Conservation (phyloP, 2,888 invertebrate genomes). For the Amphimallon solstitiale region DNA sequence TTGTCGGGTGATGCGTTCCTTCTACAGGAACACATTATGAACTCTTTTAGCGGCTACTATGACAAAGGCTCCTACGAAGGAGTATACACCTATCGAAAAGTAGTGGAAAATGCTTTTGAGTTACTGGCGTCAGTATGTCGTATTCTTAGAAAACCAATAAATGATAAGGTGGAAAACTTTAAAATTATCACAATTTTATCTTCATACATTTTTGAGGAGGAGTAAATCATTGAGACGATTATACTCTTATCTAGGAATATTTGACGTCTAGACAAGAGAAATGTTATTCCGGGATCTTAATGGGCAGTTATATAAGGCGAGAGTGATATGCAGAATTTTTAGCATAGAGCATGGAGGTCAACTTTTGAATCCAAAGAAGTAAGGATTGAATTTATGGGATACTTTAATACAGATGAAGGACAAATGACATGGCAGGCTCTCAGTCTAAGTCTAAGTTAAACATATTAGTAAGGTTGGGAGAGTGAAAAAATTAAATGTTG, state of each 20-base stretch:
- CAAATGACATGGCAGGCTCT: background rate
- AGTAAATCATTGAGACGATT: too few relatives aligned
- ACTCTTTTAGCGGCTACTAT: conserved; percentile 26
- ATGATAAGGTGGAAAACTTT: too few relatives aligned
- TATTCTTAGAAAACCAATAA: background rate
- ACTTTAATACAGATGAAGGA: background rate
- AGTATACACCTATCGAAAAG: conserved; percentile 32
- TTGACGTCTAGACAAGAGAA: background rate
- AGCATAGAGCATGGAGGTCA: too few relatives aligned
- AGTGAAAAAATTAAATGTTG: too few relatives aligned
- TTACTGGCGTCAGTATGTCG: background rate
- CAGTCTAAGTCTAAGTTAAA: too few relatives aligned
- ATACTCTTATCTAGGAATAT: too few relatives aligned
- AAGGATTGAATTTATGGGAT: conserved; percentile 2
- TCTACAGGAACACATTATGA: conserved; percentile 29
- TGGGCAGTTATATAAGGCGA: background rate
- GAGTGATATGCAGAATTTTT: too few relatives aligned
- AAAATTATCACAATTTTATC: too few relatives aligned
- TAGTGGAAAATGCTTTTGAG: conserved; percentile 29
- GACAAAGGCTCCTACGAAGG: conserved; percentile 28
- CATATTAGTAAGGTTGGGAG: too few relatives aligned
- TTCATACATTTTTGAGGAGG: too few relatives aligned
- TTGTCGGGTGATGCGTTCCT: conserved; percentile 33
- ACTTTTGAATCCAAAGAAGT: too few relatives aligned
- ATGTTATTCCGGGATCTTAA: background rate